Conservation (phyloP, 2,113 vertebrate species). For the Paratilapia polleni region DNA sequence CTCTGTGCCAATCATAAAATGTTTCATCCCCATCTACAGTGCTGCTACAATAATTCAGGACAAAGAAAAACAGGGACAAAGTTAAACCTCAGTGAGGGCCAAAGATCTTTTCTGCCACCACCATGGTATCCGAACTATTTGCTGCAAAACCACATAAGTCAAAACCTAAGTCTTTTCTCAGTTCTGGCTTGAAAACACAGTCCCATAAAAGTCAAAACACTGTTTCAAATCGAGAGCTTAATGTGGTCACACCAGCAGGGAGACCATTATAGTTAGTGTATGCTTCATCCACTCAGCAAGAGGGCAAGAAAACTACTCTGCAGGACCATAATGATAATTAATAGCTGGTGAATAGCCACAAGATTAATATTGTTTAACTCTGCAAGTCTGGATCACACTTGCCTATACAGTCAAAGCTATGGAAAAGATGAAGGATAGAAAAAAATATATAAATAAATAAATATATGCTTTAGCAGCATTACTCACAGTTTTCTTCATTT, state of each 20-base stretch:
- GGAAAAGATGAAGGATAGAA: background rate
- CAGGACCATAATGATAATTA: background rate
- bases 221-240: conserved; percentile 4
- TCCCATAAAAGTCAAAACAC: conserved; percentile 6
- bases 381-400: accelerated
- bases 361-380: background rate
- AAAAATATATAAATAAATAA: background rate
- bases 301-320: background rate
- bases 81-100: background rate
- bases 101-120: conserved; percentile 1
- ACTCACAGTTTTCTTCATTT: conserved; percentile 99
- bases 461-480: background rate
- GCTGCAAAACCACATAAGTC: conserved; percentile 57
- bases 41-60: background rate
- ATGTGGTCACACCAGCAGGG: background rate
- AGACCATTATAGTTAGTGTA: background rate
- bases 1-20: background rate
- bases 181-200: conserved; percentile 11
- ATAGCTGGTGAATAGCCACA: background rate
- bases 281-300: background rate
- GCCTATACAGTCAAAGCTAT: background rate
- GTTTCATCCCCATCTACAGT: background rate
- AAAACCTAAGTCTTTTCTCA: conserved; percentile 29
- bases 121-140: conserved; percentile 49
- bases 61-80: background rate